Evolutionary conservation across 2,113 vertebrate species (phyloP).

Genomic region (Hyperopisus bebe): DNA sequence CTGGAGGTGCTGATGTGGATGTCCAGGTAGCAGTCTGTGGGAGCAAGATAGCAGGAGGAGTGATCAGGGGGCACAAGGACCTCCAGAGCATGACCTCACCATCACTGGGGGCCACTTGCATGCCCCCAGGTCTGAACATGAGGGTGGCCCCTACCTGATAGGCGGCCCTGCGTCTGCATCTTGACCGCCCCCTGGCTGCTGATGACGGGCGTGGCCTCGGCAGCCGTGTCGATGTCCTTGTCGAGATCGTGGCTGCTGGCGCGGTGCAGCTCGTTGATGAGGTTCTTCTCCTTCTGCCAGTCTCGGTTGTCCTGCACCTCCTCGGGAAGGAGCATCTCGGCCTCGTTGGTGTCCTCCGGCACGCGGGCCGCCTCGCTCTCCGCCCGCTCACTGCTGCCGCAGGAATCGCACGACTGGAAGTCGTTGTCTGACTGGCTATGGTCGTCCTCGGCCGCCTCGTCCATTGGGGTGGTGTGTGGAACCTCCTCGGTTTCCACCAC

Average conservation of each 20-base stretch:
- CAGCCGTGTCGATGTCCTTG: conserved; percentile 73
- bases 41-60: conserved; percentile 9
- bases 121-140: background rate
- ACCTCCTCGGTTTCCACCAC: conserved; percentile 72
- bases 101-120: background rate
- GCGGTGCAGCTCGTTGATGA: conserved; percentile 75
- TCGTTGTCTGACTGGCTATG: conserved; percentile 78
- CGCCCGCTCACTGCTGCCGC: conserved; percentile 73
- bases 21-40: conserved; percentile 74
- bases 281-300: conserved; percentile 82
- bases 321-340: conserved; percentile 81
- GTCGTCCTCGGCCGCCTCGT: conserved; percentile 73
- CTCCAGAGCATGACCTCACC: background rate
- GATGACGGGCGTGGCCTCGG: conserved; percentile 65
- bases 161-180: conserved; percentile 74
- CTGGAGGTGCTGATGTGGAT: conserved; percentile 70
- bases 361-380: conserved; percentile 66
- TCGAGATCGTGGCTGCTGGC: conserved; percentile 69
- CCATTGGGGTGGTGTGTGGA: conserved; percentile 50
- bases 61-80: background rate
- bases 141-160: conserved; percentile 61
- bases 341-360: conserved; percentile 73
- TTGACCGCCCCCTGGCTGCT: conserved; percentile 87
- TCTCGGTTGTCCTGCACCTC: conserved; percentile 71
- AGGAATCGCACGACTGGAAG: conserved; percentile 87